Evolutionary conservation across 2,888 invertebrate genomes (phyloP).

Genomic region (Eupithecia exiguata): DNA sequence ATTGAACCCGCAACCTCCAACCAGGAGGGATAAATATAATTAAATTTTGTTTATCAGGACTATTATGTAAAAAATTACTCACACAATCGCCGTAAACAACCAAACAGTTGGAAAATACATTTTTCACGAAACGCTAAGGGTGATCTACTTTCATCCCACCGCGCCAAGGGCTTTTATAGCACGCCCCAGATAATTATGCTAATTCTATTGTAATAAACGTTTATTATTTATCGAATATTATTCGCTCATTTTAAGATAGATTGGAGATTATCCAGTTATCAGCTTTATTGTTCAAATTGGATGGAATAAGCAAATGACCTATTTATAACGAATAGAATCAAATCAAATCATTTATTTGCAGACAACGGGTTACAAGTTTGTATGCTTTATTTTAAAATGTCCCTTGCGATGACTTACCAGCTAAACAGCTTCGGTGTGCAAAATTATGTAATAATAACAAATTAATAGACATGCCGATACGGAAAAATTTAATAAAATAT

Average conservation of each 20-base stretch:
- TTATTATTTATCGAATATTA: slow-evolving; percentile 27
- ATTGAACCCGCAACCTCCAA: too few species aligned
- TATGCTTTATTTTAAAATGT: too few species aligned
- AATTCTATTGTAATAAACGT: slow-evolving; percentile 22
- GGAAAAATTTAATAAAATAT: too few species aligned
- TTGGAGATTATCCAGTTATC: slow-evolving; percentile 3
- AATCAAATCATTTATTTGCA: too few species aligned
- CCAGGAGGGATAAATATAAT: too few species aligned
- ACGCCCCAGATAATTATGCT: slow-evolving; percentile 5
- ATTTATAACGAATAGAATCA: too few species aligned
- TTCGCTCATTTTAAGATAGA: slow-evolving; percentile 1
- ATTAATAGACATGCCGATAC: too few species aligned
- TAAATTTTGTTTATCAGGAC: too few species aligned
- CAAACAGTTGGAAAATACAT: neutral
- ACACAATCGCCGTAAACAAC: neutral
- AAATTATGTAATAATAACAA: too few species aligned
- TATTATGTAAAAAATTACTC: neutral
- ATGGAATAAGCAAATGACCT: neutral
- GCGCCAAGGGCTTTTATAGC: slow-evolving; percentile 15
- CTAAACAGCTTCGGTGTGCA: too few species aligned
- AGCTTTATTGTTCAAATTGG: neutral
- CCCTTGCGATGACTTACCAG: too few species aligned
- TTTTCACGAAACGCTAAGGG: neutral
- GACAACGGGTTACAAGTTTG: too few species aligned
- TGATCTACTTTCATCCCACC: neutral